Evolutionary conservation across 2,113 vertebrate genomes (phyloP), one percentile per base, ranked within the genome.

Genomic region (Labeo rohita): DNA sequence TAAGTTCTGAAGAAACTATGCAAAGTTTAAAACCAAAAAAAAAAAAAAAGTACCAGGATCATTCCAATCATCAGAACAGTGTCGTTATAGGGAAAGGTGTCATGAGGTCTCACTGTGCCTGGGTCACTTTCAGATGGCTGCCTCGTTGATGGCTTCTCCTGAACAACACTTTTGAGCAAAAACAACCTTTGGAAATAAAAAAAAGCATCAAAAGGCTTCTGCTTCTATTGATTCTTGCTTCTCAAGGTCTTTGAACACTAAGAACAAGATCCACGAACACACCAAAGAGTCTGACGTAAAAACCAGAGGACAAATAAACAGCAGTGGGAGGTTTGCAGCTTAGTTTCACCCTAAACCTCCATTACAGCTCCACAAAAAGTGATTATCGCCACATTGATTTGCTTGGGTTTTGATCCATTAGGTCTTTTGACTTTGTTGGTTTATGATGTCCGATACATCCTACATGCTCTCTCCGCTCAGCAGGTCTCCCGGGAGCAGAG

Each of bases 381-480:
- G 95, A 96, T 95, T 95, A 95, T 96, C 95, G 86, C 91, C 94
- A 94, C 93, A 94, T 79, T 95, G 92, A 95, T 95, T 93, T 92
- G 93, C 92, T 95, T 95, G 91, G 90, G 94, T 94, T 92, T 95
- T 94, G 94, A 94, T 95, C 90, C 89, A 68, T 70, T 77, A 54
- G 84, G 9, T 83, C 88, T 86, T 77, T 89, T 88, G 91, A 78
- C 54, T 49, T 61, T n/a, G 43, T 80, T 59, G 34, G 13, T 34
- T 45, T 45, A 61, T 79, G 77, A 79, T 79, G 36, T 34, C 87
- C 56, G 54, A 13, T 49, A 9, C n/a, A 49, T 91, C 94, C 95
- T 97, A 99, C 93, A 99, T 96, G 94, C 97, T 97, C 92, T 99
- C 98, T 84, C 98, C 98, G 2, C 97, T 98, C 88, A 99, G 97